Evolutionary conservation across 2,888 invertebrate genomes (phyloP).

Genomic region (Stenodema calcarata): DNA sequence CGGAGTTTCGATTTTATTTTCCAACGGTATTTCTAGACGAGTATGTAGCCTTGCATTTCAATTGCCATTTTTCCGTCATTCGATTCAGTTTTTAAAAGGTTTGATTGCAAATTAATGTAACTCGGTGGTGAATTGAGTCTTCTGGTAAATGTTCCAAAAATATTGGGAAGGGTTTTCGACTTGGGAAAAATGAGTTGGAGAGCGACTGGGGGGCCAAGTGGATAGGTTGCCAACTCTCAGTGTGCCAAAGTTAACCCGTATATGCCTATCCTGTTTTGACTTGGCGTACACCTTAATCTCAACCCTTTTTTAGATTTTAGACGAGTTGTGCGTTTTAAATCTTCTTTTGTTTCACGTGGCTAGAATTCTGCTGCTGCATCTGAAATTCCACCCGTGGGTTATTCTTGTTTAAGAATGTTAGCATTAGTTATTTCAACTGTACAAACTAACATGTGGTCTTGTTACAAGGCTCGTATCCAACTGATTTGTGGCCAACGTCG

Average conservation of each 20-base stretch:
- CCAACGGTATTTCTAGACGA: not conserved
- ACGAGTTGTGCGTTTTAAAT: not conserved
- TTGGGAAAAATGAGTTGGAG: constrained; percentile 34
- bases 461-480: too few relatives aligned
- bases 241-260: constrained; percentile 32
- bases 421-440: too few relatives aligned
- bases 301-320: constrained; percentile 31
- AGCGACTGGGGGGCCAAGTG: not conserved
- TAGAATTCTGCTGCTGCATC: too few relatives aligned
- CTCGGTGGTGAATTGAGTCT: not conserved
- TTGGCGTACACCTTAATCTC: constrained; percentile 45
- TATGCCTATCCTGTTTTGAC: constrained; percentile 41
- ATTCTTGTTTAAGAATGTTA: too few relatives aligned
- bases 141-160: constrained; percentile 19
- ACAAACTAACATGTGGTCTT: too few relatives aligned
- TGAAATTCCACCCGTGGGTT: too few relatives aligned
- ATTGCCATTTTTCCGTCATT: not conserved
- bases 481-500: too few relatives aligned
- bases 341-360: not conserved
- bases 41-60: not conserved
- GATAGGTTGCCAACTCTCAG: constrained; percentile 30
- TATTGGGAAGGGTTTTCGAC: not conserved
- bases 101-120: not conserved
- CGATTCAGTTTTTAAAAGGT: not conserved
- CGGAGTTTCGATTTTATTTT: not conserved